Evolutionary conservation across 2,797 vertebrate species (phyloP).

Genomic region (Coracias cyanogaster): DNA sequence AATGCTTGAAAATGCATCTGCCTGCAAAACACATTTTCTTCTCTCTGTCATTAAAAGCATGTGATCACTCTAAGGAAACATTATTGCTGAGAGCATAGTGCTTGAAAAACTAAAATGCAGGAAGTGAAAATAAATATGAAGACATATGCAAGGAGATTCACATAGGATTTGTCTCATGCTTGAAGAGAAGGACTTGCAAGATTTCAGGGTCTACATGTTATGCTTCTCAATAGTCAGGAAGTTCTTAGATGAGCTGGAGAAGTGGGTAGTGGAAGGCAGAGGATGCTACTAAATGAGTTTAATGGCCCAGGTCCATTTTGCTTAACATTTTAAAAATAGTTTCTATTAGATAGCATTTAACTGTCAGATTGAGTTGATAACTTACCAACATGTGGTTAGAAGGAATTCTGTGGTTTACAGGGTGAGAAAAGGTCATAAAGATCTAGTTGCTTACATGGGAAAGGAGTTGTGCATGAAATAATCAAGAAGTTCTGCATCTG

Average conservation of each 20-base stretch:
- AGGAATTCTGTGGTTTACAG: constrained; percentile 18
- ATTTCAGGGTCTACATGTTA: not conserved
- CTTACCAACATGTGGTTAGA: not conserved
- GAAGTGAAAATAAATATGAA: not conserved
- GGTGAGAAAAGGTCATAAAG: not conserved
- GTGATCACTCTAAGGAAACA: not conserved
- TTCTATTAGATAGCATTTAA: not conserved
- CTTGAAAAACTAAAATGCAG: not conserved
- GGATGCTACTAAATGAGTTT: not conserved
- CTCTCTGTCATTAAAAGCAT: not conserved
- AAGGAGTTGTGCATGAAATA: not conserved
- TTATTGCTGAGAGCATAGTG: not conserved
- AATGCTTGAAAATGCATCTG: not conserved
- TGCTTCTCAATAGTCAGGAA: not conserved
- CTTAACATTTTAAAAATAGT: not conserved
- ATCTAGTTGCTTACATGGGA: not conserved
- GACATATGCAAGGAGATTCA: not conserved
- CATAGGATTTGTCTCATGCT: not conserved
- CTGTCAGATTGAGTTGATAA: not conserved
- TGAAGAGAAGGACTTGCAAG: not conserved
- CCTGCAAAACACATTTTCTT: not conserved
- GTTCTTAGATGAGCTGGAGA: not conserved
- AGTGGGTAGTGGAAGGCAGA: not conserved
- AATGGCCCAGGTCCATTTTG: not conserved
- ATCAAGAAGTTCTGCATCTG: not conserved